These are phyloP conservation scores for Anguilla japonica DNA, from an alignment of 2,113 vertebrate genomes.

Conservation along the genomic window DNA sequence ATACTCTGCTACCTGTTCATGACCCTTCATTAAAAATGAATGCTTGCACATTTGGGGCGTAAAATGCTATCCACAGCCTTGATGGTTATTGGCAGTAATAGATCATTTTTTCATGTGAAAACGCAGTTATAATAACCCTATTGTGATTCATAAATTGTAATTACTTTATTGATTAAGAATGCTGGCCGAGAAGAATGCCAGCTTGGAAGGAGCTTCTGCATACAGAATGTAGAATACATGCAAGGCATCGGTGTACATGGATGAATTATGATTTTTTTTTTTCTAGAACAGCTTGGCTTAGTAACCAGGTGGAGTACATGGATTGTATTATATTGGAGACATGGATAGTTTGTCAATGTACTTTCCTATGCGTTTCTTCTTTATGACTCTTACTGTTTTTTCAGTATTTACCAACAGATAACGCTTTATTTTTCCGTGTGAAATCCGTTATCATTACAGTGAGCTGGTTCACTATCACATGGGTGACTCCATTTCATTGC, in stretches of 20 bases:
- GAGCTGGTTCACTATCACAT: neutral
- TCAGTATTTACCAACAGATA: too few species aligned
- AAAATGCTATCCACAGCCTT: neutral
- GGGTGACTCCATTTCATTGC: neutral
- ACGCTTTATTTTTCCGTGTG: neutral
- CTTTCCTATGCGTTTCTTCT: too few species aligned
- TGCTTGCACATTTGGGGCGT: neutral
- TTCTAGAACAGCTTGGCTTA: too few species aligned
- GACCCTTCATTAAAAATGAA: slow-evolving; percentile 1
- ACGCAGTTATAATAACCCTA: neutral
- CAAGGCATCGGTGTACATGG: neutral
- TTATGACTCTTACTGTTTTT: too few species aligned
- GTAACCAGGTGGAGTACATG: too few species aligned
- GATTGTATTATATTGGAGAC: too few species aligned
- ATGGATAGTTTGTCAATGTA: too few species aligned
- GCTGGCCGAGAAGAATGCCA: neutral
- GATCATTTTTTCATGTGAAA: neutral
- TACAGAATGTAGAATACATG: neutral
- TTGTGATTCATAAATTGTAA: neutral
- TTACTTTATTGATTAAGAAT: slow-evolving; percentile 3
- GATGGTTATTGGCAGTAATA: neutral
- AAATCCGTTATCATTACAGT: neutral
- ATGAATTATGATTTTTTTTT: too few species aligned
- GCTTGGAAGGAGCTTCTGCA: neutral
- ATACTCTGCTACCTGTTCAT: neutral